Conservation (phyloP, 2,888 invertebrate species). For the Adelphocoris suturalis region DNA sequence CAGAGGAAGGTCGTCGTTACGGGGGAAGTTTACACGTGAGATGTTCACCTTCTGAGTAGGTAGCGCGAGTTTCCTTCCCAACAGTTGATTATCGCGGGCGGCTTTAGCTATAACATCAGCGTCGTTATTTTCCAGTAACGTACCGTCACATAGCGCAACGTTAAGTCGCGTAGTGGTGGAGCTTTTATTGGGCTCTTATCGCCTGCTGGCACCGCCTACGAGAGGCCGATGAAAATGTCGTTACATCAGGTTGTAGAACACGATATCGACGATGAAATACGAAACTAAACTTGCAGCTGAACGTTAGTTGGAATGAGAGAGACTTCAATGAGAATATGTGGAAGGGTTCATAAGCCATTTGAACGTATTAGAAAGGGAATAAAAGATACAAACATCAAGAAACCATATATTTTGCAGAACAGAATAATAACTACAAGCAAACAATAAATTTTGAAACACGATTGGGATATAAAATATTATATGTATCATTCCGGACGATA, state of each 20-base stretch:
- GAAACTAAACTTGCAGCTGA: neutral
- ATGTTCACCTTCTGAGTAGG: neutral
- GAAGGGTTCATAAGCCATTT: no score
- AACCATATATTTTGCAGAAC: no score
- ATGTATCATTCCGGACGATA: no score
- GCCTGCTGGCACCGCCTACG: neutral
- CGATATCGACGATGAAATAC: neutral
- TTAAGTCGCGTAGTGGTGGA: neutral
- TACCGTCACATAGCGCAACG: slow-evolving; percentile 17
- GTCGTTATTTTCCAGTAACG: neutral
- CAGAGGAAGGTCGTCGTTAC: neutral
- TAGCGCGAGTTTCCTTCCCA: neutral
- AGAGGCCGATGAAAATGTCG: neutral
- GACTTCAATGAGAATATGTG: no score
- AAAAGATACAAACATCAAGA: no score
- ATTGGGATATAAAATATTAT: no score
- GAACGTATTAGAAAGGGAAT: no score
- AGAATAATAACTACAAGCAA: no score
- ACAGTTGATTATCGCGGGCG: slow-evolving; percentile 6
- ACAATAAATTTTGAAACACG: no score
- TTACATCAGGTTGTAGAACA: neutral
- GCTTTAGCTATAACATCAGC: neutral
- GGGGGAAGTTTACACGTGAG: neutral
- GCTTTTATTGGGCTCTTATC: slow-evolving; percentile 3
- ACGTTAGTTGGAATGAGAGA: no score